phyloP scores from a whole-genome alignment of 2,888 invertebrate genomes.

The Zeuzera pyrina region DNA sequence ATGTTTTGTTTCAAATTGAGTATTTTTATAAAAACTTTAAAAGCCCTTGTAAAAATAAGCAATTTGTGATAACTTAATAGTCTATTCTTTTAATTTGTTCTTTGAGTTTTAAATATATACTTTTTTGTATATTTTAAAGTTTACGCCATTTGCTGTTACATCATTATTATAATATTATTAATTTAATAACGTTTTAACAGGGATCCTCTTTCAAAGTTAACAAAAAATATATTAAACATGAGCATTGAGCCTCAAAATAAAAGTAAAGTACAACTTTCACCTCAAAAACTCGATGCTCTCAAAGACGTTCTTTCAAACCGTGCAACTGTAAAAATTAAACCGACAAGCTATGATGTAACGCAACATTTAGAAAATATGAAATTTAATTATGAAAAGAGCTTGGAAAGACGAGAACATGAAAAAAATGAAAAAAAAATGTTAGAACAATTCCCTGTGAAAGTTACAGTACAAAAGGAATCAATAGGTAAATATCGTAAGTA shows the following conservation, averaged over 20 bases:
- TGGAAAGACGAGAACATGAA: too few species aligned
- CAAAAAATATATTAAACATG: slow-evolving; percentile 68
- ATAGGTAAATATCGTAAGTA: too few species aligned
- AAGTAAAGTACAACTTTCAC: slow-evolving; percentile 46
- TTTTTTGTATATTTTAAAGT: not conserved
- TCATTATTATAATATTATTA: not conserved
- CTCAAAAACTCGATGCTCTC: slow-evolving; percentile 65
- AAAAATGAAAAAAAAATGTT: too few species aligned
- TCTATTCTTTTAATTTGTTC: not conserved
- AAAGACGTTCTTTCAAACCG: slow-evolving; percentile 64
- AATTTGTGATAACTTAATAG: not conserved
- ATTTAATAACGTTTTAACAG: slow-evolving; percentile 37
- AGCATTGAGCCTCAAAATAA: slow-evolving; percentile 54
- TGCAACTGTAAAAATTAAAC: slow-evolving; percentile 65
- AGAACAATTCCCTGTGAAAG: too few species aligned
- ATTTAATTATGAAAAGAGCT: slow-evolving; percentile 42
- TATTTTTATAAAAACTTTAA: not conserved
- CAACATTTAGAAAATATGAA: slow-evolving; percentile 48
- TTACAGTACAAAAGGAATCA: too few species aligned
- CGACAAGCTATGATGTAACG: slow-evolving; percentile 36
- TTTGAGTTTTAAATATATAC: not conserved
- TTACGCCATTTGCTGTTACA: not conserved
- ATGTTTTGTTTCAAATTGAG: slow-evolving; percentile 13
- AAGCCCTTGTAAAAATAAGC: not conserved
- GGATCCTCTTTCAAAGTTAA: slow-evolving; percentile 58